A percentile compares a stretch with the other conserved stretches of the same genome.
These are phyloP conservation scores for Noctua janthina DNA, from an alignment of 2,888 invertebrate genomes.

Conservation along the genomic window DNA sequence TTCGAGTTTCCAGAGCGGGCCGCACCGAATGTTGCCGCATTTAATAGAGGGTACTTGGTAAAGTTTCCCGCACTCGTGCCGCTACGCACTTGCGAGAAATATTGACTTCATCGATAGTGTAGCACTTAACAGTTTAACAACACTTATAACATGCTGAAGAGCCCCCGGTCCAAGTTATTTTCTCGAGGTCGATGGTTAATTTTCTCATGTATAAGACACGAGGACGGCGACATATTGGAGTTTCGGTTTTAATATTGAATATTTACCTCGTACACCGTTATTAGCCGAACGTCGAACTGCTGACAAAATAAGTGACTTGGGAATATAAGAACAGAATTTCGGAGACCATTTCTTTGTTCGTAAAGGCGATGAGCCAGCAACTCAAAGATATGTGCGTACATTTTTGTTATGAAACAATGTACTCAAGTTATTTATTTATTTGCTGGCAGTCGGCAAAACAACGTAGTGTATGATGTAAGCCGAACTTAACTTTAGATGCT, in stretches of 20 bases:
- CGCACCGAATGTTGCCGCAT: constrained; percentile 35
- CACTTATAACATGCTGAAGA: constrained; percentile 44
- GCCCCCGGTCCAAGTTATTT: constrained; percentile 28
- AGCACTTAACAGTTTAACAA: constrained; percentile 48
- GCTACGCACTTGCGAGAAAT: constrained; percentile 58
- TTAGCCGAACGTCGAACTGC: constrained; percentile 40
- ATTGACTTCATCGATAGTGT: constrained; percentile 64
- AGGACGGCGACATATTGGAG: constrained; percentile 36
- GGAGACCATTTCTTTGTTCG: constrained; percentile 29
- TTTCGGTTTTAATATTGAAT: constrained; percentile 55
- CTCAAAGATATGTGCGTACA: constrained; percentile 34
- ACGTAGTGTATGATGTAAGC: constrained; percentile 18
- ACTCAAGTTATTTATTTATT: constrained; percentile 41
- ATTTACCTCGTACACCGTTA: constrained; percentile 39
- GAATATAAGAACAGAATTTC: constrained; percentile 28
- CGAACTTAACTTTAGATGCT: constrained; percentile 8
- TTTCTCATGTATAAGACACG: constrained; percentile 40
- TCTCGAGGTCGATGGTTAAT: constrained; percentile 46
- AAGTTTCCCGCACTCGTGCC: constrained; percentile 51
- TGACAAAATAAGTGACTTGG: constrained; percentile 43
- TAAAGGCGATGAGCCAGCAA: constrained; percentile 29
- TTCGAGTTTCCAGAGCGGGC: constrained; percentile 39
- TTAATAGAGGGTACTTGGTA: constrained; percentile 47
- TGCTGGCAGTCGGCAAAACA: constrained; percentile 10
- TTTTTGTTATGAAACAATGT: constrained; percentile 26